A percentile compares a stretch with the other conserved stretches of the same genome.
Conservation (phyloP, 1,140 invertebrate genomes). For the Bombus superbus region DNA sequence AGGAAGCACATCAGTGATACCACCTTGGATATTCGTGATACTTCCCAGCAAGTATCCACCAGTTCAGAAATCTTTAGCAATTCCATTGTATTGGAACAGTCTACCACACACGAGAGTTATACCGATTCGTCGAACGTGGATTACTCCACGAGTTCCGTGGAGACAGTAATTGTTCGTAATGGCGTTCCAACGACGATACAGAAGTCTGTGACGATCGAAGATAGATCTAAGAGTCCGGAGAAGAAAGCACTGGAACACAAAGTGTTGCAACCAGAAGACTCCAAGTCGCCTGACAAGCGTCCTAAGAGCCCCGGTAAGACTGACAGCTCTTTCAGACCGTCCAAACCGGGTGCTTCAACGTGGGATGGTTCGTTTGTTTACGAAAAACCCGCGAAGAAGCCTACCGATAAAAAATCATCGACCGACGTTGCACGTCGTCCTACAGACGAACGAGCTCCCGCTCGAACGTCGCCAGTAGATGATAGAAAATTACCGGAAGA, state of each 20-base stretch:
- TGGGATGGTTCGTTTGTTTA: slow-evolving; percentile 68
- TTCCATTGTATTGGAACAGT: slow-evolving; percentile 65
- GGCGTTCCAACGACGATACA: slow-evolving; percentile 67
- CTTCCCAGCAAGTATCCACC: slow-evolving; percentile 42
- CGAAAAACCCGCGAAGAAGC: slow-evolving; percentile 47
- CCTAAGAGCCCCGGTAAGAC: neutral
- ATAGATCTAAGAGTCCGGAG: neutral
- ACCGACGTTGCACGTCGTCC: neutral
- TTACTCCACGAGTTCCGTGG: slow-evolving; percentile 68
- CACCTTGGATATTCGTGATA: slow-evolving; percentile 57
- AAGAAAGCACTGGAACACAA: slow-evolving; percentile 14
- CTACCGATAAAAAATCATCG: slow-evolving; percentile 5
- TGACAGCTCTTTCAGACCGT: slow-evolving; percentile 48
- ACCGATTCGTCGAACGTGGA: slow-evolving; percentile 66
- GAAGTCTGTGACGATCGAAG: slow-evolving; percentile 54
- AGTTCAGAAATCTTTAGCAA: slow-evolving; percentile 63
- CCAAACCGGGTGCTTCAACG: slow-evolving; percentile 60
- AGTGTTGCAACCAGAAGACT: neutral
- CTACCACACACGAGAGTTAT: slow-evolving; percentile 65
- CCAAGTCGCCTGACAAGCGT: slow-evolving; percentile 12
- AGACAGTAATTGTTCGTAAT: slow-evolving; percentile 72
- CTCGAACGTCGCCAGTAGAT: neutral
- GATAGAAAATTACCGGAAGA: neutral
- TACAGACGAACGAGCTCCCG: neutral
- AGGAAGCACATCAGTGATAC: slow-evolving; percentile 60